These are phyloP conservation scores for Clitarchus hookeri DNA, from an alignment of 2,888 invertebrate species.

Conservation along the genomic window DNA sequence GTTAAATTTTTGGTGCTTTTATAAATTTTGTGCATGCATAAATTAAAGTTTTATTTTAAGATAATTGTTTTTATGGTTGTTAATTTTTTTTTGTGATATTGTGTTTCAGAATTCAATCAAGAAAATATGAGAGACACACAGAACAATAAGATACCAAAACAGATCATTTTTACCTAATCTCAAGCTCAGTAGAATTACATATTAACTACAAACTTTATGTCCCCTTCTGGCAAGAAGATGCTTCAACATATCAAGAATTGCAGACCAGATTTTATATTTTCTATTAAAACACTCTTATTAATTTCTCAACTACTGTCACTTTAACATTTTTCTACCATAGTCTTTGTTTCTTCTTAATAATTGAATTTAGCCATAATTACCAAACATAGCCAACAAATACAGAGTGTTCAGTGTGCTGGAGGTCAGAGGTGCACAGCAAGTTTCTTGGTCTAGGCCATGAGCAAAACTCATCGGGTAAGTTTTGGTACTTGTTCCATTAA, in stretches of 20 bases:
- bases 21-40: too few relatives aligned
- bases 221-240: not conserved
- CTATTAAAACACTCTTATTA: not conserved
- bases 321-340: not conserved
- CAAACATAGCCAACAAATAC: not conserved
- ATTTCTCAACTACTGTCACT: not conserved
- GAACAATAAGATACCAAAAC: not conserved
- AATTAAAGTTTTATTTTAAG: too few relatives aligned
- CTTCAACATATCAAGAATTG: conserved; percentile 7
- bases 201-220: not conserved
- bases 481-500: not conserved
- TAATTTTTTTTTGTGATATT: not conserved
- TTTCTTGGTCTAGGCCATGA: not conserved
- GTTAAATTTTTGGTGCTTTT: too few relatives aligned
- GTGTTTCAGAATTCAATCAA: not conserved
- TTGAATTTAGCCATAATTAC: not conserved
- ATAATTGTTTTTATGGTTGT: too few relatives aligned
- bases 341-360: not conserved
- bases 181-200: not conserved
- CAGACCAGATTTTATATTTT: not conserved
- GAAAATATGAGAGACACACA: not conserved
- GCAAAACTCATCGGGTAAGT: conserved; percentile 4
- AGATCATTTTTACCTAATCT: not conserved
- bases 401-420: not conserved
- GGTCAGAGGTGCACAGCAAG: not conserved